Base-by-base conservation (phyloP, 2,888 invertebrate genomes). In the Caenorhabditis sinica region DNA sequence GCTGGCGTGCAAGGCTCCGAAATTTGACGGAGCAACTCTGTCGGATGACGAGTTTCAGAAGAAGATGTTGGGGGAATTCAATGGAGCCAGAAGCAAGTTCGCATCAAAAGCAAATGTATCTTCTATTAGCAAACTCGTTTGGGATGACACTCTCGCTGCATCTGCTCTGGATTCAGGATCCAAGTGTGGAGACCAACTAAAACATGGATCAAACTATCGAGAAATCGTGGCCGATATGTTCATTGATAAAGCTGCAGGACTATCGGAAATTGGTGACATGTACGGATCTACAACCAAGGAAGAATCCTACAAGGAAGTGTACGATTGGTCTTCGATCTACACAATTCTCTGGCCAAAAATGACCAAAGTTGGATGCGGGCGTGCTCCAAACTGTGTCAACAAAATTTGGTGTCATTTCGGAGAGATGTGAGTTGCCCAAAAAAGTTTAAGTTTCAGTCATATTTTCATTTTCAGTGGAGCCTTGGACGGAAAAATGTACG, bases 391-490 rank as follows among this genome's bases (percentile, higher is more conserved):
- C 8, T 72, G 72, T 30, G 9, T 6, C 13, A 28, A n/a, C 13
- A 45, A 49, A 49, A 45, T 61, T 23, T 45, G 58, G 15, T 72
- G 72, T 72, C 72, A 72, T 23, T 61, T 72, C n/a, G 72, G 72
- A 45, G 72, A 72, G 45, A 56, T 72, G 71, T 72, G 28, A 60
- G 71, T 56, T 25, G 5, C n/a, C 1, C 1, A n/a, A 49, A 13
- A 49, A n/a, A n/a, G n/a, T 36, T 36, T 36, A 6, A 6, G 15
- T 8, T 51, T n/a, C 23, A 20, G 20, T 33, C n/a, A 6, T 61
- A n/a, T 61, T 40, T 20, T 36, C 1, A 30, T 72, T 72, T 72
- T 58, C 45, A 73, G 61, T 25, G 53, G 28, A 25, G 20, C 23
- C 0, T 5, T 63, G 25, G 25, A 40, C 9, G 73, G 73, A 36